Conservation (phyloP, 1,140 invertebrate species). For the Drosophila lacertosa region DNA sequence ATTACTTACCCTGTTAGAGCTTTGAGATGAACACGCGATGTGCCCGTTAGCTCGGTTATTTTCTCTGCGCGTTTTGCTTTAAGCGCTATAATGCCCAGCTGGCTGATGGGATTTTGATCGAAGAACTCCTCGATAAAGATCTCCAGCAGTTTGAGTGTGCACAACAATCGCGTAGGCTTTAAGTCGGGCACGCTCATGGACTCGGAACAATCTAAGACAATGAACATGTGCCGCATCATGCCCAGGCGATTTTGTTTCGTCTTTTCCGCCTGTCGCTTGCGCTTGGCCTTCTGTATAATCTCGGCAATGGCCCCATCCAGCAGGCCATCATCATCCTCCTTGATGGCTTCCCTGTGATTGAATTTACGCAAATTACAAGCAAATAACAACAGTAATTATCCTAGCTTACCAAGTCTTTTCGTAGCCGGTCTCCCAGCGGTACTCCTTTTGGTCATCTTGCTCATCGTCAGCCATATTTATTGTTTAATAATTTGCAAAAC, state of each 20-base stretch:
- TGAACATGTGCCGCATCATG: slow-evolving; percentile 97
- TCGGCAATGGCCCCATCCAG: slow-evolving; percentile 95
- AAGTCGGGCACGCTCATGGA: slow-evolving; percentile 97
- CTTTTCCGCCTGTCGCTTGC: slow-evolving; percentile 90
- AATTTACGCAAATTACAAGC: background rate
- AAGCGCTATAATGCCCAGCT: slow-evolving; percentile 95
- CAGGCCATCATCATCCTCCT: slow-evolving; percentile 97
- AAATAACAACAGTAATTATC: background rate
- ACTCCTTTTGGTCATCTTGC: slow-evolving; percentile 95
- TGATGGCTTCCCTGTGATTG: slow-evolving; percentile 94
- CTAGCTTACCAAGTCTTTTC: slow-evolving; percentile 94
- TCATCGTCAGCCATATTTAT: slow-evolving; percentile 86
- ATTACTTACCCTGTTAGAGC: slow-evolving; percentile 85
- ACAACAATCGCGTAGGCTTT: slow-evolving; percentile 96
- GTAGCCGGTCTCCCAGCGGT: slow-evolving; percentile 98
- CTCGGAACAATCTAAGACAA: slow-evolving; percentile 96
- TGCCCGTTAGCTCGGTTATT: slow-evolving; percentile 94
- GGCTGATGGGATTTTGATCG: slow-evolving; percentile 99
- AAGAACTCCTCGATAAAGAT: slow-evolving; percentile 98
- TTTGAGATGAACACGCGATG: slow-evolving; percentile 92
- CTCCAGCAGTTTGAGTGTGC: slow-evolving; percentile 95
- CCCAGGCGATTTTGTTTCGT: slow-evolving; percentile 91
- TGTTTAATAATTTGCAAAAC: slow-evolving; percentile 1
- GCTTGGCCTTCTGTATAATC: slow-evolving; percentile 94
- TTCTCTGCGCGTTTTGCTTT: slow-evolving; percentile 97